Evolutionary conservation across 2,113 vertebrate species (phyloP).

Genomic region (Arvicanthis niloticus): DNA sequence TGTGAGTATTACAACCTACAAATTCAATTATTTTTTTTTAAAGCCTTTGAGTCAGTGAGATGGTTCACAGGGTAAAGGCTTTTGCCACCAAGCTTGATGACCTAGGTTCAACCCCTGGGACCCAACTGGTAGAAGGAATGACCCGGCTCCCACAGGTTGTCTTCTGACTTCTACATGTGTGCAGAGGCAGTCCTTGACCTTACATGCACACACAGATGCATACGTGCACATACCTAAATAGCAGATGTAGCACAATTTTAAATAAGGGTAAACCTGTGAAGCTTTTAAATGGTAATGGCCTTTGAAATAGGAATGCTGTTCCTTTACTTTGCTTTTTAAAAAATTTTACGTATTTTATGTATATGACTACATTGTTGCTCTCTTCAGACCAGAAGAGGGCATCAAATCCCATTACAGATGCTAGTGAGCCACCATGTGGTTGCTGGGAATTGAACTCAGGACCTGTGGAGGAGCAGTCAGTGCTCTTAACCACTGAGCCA

Average conservation of each 20-base stretch:
- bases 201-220: background rate
- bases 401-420: too few relatives aligned
- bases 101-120: too few relatives aligned
- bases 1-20: background rate
- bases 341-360: too few relatives aligned
- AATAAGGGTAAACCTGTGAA: background rate
- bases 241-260: background rate
- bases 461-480: too few relatives aligned
- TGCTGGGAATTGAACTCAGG: too few relatives aligned
- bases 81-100: background rate
- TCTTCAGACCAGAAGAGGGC: too few relatives aligned
- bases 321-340: too few relatives aligned
- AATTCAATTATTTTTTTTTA: background rate
- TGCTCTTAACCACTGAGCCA: too few relatives aligned
- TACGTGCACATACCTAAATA: fast-evolving
- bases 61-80: background rate
- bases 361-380: too few relatives aligned
- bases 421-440: too few relatives aligned
- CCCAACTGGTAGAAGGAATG: background rate
- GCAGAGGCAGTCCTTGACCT: background rate
- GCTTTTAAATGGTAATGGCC: background rate
- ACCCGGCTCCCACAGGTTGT: background rate
- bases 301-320: background rate
- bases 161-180: background rate
- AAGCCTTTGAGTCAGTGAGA: too few relatives aligned